Base-by-base conservation (phyloP, 1,140 invertebrate genomes). In the Penaeus chinensis region DNA sequence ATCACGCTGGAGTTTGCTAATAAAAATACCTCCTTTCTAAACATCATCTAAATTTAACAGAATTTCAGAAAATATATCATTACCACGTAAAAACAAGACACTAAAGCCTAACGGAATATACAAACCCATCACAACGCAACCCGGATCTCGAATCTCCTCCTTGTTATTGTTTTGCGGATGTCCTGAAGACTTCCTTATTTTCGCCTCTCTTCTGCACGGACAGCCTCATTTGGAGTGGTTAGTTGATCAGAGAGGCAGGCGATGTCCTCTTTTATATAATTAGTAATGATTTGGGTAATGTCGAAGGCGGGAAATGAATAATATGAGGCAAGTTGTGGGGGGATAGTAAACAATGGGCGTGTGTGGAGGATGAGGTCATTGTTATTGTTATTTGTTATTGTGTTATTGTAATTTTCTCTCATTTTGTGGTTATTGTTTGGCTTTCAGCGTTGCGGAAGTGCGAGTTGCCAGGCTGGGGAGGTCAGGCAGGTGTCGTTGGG, bases 311-410 rank as follows among this genome's bases (percentile, higher is more conserved):
- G 54, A 54, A 54, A 16, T 11, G 54, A 0, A 54, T 54, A 16
- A 54, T 0, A 54, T 54, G 54, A 54, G 54, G 54, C 54, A 13
- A 54, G 16, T 54, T 54, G 54, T 11, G 11, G 8, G 54, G 54
- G 54, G 54, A 11, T 11, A 24, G n/a, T 69, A 20, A 71, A 22
- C 22, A 24, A 71, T 84, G 61, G n/a, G 66, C 32, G n/a, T 24
- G n/a, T 71, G 66, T 71, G n/a, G 66, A 20, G n/a, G 66, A 24
- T 71, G 66, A 24, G n/a, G 66, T 71, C 32, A 32, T 71, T 71
- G 66, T 71, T 71, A 32, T 71, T 71, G 66, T 71, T 71, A 32
- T 71, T 71, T 24, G n/a, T 71, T 24, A 24, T 71, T 24, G n/a
- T 71, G 66, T 71, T 71, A 32, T 71, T 71, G 66, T 71, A 1